A percentile compares a stretch with the other conserved stretches of the same genome.
These are phyloP conservation scores for Anhinga anhinga DNA, from an alignment of 2,113 vertebrate species.

Conservation along the genomic window DNA sequence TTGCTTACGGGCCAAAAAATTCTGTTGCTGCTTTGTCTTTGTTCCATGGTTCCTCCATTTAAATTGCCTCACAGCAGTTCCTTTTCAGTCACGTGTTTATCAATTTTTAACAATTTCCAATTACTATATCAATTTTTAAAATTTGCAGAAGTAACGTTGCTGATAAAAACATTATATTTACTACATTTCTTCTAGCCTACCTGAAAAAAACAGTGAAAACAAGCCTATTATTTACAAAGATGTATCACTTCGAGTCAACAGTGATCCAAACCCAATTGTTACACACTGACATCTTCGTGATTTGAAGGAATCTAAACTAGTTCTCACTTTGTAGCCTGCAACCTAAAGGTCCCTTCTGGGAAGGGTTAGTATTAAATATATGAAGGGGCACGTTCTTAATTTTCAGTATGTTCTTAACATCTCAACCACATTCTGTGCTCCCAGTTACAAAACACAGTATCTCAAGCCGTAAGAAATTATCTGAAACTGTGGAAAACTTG, in stretches of 20 bases:
- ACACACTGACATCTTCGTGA: neutral
- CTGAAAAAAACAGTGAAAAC: neutral
- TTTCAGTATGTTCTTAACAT: neutral
- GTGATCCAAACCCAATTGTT: neutral
- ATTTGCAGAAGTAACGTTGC: neutral
- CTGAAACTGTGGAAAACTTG: neutral
- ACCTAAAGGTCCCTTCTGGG: neutral
- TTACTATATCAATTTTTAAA: neutral
- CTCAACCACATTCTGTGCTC: neutral
- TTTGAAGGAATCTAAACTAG: neutral
- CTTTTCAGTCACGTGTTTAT: conserved; percentile 7
- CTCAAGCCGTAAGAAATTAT: neutral
- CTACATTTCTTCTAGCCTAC: neutral
- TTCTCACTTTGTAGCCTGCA: neutral
- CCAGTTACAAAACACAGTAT: neutral
- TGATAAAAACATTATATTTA: neutral
- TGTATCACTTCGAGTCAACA: neutral
- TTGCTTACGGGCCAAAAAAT: neutral
- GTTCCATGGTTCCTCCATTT: neutral
- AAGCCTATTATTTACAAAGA: neutral
- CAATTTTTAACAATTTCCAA: conserved; percentile 16
- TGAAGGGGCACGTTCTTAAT: neutral
- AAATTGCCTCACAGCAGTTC: neutral
- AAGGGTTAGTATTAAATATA: neutral
- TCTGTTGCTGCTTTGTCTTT: neutral